These are phyloP conservation scores for Dromaius novaehollandiae DNA, from an alignment of 2,113 vertebrate genomes.

Conservation along the genomic window DNA sequence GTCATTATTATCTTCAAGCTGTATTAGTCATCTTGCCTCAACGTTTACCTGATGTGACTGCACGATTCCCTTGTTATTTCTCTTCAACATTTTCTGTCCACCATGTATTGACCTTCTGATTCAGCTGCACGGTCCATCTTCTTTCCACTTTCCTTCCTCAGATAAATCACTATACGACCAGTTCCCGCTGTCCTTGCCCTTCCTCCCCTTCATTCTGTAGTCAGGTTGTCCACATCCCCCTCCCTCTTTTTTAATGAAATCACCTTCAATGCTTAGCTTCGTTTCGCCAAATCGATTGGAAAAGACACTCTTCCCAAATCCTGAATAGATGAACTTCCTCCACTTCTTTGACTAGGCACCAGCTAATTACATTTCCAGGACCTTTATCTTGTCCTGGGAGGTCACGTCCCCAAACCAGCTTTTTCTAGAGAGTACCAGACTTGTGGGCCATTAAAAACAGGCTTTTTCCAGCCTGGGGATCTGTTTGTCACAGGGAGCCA, in stretches of 20 bases:
- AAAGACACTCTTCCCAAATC: neutral
- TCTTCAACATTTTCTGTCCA: neutral
- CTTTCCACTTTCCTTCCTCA: neutral
- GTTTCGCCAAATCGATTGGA: neutral
- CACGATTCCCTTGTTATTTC: neutral
- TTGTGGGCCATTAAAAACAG: neutral
- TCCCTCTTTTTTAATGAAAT: neutral
- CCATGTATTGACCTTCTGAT: neutral
- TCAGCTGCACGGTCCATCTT: neutral
- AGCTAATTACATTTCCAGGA: neutral
- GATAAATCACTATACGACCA: neutral
- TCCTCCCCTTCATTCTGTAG: neutral
- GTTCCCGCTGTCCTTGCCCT: too few species aligned
- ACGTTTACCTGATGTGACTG: neutral
- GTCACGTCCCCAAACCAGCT: neutral
- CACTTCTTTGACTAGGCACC: neutral
- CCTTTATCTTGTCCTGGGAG: neutral
- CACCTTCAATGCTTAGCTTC: neutral
- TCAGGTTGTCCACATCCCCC: neutral
- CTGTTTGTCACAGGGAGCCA: too few species aligned
- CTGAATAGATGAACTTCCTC: neutral
- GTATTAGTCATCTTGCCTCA: neutral
- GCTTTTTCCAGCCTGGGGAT: neutral
- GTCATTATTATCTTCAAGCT: neutral
- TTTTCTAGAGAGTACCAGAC: neutral